phyloP scores from a whole-genome alignment of 2,888 invertebrate genomes.

The Cryptus viduatorius region DNA sequence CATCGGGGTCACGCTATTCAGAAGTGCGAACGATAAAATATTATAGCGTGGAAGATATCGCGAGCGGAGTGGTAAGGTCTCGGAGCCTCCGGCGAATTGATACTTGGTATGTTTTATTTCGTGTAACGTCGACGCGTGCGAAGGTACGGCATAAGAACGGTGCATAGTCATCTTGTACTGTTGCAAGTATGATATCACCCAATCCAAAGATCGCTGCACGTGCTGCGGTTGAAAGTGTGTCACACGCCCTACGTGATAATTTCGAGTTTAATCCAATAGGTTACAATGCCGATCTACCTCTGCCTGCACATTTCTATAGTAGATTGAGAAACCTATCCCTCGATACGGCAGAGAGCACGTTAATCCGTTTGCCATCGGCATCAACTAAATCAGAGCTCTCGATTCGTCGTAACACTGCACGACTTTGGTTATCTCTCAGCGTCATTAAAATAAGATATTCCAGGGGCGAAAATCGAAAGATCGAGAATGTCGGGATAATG shows the following conservation, averaged over 20 bases:
- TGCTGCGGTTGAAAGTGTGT: slow-evolving; percentile 22
- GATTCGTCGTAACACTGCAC: background rate
- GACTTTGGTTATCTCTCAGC: background rate
- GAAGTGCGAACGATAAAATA: slow-evolving; percentile 48
- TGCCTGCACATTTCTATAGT: background rate
- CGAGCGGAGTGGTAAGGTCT: background rate
- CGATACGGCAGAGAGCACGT: background rate
- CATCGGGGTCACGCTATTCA: slow-evolving; percentile 49
- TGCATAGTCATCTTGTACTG: background rate
- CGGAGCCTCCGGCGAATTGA: slow-evolving; percentile 39
- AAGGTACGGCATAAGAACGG: background rate
- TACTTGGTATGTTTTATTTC: slow-evolving; percentile 39
- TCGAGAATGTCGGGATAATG: background rate
- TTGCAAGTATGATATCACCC: slow-evolving; percentile 1
- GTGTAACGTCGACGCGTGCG: slow-evolving; percentile 1
- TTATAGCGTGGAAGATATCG: slow-evolving; percentile 32
- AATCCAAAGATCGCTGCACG: background rate
- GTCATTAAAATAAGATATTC: slow-evolving; percentile 22
- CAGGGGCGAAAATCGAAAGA: background rate
- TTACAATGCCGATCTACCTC: background rate
- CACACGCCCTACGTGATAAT: background rate
- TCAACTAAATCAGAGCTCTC: background rate
- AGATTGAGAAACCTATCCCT: background rate
- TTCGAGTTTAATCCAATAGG: background rate
- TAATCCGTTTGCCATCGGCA: slow-evolving; percentile 10